These are phyloP conservation scores for Chloropsis hardwickii DNA, from an alignment of 2,113 vertebrate genomes.

Conservation along the genomic window DNA sequence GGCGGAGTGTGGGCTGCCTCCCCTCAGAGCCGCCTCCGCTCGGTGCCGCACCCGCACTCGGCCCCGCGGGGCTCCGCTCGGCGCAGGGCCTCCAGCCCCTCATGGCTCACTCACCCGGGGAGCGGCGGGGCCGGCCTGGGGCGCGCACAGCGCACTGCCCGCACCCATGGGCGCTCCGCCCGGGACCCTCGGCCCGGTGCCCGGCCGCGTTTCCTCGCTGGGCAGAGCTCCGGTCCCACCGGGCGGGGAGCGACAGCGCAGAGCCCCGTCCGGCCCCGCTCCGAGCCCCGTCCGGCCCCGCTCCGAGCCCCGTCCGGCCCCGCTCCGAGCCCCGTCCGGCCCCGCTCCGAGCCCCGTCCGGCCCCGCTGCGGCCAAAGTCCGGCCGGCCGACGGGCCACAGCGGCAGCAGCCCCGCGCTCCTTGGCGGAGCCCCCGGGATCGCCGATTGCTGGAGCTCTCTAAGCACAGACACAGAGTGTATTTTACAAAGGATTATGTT, in stretches of 20 bases:
- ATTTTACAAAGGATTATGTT: neutral
- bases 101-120: neutral
- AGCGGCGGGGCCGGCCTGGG: neutral
- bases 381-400: neutral
- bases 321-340: neutral
- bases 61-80: no score
- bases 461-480: no score
- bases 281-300: no score
- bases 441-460: rapidly evolving
- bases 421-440: neutral
- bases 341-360: neutral
- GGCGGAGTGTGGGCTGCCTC: rapidly evolving
- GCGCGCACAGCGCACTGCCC: neutral
- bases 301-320: no score
- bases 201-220: neutral
- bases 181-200: neutral
- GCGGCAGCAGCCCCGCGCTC: neutral
- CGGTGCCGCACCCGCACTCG: no score
- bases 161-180: neutral
- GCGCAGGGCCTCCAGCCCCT: no score
- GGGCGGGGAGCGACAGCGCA: neutral
- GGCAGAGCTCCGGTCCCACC: neutral
- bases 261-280: neutral
- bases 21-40: neutral
- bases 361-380: neutral